Percentiles rank a stretch among this genome's conserved stretches.
These are phyloP conservation scores for Pseudococcus jackbeardsleyi DNA, from an alignment of 2,888 invertebrate species.

Conservation along the genomic window DNA sequence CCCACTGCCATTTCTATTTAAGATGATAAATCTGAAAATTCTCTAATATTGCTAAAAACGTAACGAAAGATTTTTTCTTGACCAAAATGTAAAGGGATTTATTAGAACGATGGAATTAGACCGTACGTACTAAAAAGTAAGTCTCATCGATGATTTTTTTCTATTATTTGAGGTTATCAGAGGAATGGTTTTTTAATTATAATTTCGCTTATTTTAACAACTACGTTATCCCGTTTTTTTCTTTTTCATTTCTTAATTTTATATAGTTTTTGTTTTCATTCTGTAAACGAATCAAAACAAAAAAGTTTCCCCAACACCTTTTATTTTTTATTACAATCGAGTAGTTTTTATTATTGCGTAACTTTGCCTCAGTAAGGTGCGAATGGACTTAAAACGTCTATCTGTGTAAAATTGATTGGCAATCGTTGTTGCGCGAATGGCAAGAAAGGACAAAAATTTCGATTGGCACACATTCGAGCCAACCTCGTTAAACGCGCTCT, in stretches of 20 bases:
- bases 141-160: slow-evolving; percentile 7
- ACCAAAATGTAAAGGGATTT: not conserved
- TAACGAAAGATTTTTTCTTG: not conserved
- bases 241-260: not conserved
- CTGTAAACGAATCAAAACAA: not conserved
- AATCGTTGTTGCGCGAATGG: slow-evolving; percentile 62
- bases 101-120: not conserved
- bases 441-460: slow-evolving; percentile 55
- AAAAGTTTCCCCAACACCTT: not conserved
- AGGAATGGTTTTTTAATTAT: not conserved
- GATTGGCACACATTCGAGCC: slow-evolving; percentile 59
- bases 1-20: not conserved
- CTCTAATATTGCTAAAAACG: not conserved
- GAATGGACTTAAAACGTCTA: slow-evolving; percentile 3
- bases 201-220: not conserved
- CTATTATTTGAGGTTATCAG: not conserved
- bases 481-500: slow-evolving; percentile 35
- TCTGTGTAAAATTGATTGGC: slow-evolving; percentile 31
- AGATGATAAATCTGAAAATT: not conserved
- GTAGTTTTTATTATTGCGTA: slow-evolving; percentile 63
- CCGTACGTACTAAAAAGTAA: not conserved
- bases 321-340: slow-evolving; percentile 49
- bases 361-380: slow-evolving; percentile 65
- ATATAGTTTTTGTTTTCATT: not conserved
- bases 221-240: not conserved